Evolutionary conservation across 2,797 vertebrate genomes (phyloP).

Genomic region (Sebastes vulpes): DNA sequence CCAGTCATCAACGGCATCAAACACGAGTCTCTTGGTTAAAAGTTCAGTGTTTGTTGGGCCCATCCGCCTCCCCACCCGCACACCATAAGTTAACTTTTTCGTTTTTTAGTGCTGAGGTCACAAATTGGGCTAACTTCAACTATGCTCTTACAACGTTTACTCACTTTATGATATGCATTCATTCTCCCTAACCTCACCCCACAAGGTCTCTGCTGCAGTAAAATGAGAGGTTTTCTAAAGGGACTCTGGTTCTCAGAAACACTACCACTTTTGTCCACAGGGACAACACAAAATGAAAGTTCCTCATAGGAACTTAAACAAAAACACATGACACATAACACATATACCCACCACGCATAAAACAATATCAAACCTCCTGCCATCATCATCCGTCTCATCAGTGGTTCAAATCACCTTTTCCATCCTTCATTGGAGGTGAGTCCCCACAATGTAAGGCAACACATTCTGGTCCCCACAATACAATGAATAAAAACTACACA

Average conservation of each 20-base stretch:
- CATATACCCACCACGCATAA: too few species aligned
- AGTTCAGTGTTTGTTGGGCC: too few species aligned
- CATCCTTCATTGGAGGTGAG: not conserved
- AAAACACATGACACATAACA: not conserved
- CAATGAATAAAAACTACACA: not conserved
- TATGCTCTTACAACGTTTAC: not conserved
- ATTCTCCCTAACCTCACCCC: not conserved
- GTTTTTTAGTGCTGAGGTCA: not conserved
- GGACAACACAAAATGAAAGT: not conserved
- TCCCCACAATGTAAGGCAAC: not conserved
- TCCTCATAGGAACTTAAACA: not conserved
- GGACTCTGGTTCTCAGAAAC: not conserved
- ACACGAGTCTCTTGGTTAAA: too few species aligned
- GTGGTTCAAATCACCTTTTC: not conserved
- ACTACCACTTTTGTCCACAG: not conserved
- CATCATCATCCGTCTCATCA: not conserved
- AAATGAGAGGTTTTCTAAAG: not conserved
- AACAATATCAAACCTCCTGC: not conserved
- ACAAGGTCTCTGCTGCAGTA: not conserved
- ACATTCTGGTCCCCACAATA: not conserved
- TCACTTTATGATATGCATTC: not conserved
- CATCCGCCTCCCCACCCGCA: too few species aligned
- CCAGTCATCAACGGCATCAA: too few species aligned
- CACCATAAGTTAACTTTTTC: too few species aligned
- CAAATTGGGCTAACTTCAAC: not conserved